Conservation (phyloP, 1,140 invertebrate genomes). For the Pentalonia nigronervosa region DNA sequence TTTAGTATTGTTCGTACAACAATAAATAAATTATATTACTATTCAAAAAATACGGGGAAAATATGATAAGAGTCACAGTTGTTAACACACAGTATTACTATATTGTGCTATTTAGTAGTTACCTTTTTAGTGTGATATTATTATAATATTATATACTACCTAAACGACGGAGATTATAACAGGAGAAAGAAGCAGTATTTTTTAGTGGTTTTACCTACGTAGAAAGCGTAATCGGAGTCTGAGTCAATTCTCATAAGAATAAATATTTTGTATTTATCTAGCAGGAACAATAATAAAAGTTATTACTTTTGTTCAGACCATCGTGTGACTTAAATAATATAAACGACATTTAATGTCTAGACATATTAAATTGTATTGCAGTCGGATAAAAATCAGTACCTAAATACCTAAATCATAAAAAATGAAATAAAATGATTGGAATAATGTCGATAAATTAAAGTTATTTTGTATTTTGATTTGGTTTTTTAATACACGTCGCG, state of each 20-base stretch:
- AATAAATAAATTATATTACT: background rate
- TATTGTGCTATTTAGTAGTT: background rate
- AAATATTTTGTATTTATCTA: slow-evolving; percentile 12
- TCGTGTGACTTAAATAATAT: background rate
- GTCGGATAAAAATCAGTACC: background rate
- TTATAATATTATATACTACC: slow-evolving; percentile 1
- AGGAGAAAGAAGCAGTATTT: background rate
- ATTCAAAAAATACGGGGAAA: background rate
- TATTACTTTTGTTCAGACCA: background rate
- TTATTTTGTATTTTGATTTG: background rate
- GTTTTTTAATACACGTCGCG: background rate
- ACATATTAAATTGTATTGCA: background rate
- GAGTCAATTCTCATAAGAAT: background rate
- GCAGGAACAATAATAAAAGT: background rate
- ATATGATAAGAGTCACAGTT: background rate
- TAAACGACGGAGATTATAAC: background rate
- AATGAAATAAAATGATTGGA: slow-evolving; percentile 5
- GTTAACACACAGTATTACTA: background rate
- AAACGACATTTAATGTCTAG: background rate
- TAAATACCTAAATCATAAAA: background rate
- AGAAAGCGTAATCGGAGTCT: background rate
- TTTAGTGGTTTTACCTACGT: background rate
- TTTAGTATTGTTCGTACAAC: slow-evolving; percentile 7
- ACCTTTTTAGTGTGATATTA: background rate
- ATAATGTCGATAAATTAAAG: slow-evolving; percentile 1